These are phyloP conservation scores for Caerostris extrusa DNA, from an alignment of 1,140 invertebrate species.

Conservation along the genomic window DNA sequence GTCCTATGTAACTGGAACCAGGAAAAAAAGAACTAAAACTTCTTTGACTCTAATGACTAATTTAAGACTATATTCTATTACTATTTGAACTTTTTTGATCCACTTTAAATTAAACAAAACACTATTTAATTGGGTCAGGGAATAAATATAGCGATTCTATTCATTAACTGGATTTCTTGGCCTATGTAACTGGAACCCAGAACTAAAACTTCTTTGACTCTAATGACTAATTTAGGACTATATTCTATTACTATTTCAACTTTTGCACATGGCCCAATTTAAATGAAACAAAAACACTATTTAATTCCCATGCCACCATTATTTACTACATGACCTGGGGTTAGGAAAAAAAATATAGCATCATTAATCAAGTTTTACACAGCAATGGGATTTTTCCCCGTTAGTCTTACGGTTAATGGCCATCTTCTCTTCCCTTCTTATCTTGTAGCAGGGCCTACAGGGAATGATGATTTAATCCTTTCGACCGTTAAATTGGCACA, in stretches of 20 bases:
- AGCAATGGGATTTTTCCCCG: conserved; percentile 68
- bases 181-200: too few species aligned
- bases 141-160: too few species aligned
- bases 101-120: too few species aligned
- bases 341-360: conserved; percentile 52
- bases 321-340: conserved; percentile 57
- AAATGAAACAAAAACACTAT: conserved; percentile 4
- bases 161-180: too few species aligned
- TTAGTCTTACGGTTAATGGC: conserved; percentile 63
- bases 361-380: conserved; percentile 70
- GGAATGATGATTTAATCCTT: conserved; percentile 75
- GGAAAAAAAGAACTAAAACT: too few species aligned
- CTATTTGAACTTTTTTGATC: too few species aligned
- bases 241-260: neutral
- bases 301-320: conserved; percentile 4
- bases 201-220: too few species aligned
- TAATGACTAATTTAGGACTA: too few species aligned
- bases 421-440: conserved; percentile 55
- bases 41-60: too few species aligned
- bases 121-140: too few species aligned
- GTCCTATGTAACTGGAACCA: too few species aligned
- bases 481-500: conserved; percentile 73
- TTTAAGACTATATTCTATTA: too few species aligned
- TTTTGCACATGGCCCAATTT: neutral
- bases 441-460: conserved; percentile 39